These are phyloP conservation scores for Venturia canescens DNA, from an alignment of 1,140 invertebrate genomes.

Conservation along the genomic window DNA sequence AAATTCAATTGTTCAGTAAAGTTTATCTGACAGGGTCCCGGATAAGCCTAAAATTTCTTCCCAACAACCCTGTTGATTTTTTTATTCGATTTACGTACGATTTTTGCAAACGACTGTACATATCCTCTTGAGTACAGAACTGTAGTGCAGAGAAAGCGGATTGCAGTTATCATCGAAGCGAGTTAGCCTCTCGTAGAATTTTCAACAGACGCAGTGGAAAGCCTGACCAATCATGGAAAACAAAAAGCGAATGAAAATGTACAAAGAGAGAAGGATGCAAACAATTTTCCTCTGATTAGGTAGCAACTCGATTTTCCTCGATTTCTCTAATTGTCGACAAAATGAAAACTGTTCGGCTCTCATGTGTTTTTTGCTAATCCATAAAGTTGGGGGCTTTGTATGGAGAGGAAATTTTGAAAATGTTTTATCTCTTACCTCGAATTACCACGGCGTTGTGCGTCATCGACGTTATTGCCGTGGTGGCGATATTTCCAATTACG, in stretches of 20 bases:
- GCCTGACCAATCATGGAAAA: neutral
- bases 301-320: conserved; percentile 47
- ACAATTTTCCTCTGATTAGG: conserved; percentile 22
- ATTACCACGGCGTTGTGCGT: conserved; percentile 34
- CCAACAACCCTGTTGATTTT: too few species aligned
- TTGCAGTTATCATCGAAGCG: neutral
- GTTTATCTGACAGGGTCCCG: too few species aligned
- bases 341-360: conserved; percentile 62
- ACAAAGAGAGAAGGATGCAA: neutral
- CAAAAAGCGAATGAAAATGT: neutral
- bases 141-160: neutral
- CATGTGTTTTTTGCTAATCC: neutral
- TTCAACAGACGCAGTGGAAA: neutral
- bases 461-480: conserved; percentile 30
- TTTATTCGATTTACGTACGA: neutral
- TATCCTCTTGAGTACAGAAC: neutral
- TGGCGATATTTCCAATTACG: conserved; percentile 21
- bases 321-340: conserved; percentile 46
- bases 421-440: conserved; percentile 26
- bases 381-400: neutral
- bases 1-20: too few species aligned
- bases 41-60: too few species aligned
- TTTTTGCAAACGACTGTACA: neutral
- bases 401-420: conserved; percentile 2
- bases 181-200: conserved; percentile 2